A percentile compares a stretch with the other conserved stretches of the same genome.
phyloP scores from a whole-genome alignment of 2,797 vertebrate species.

The Mico argentatus region DNA sequence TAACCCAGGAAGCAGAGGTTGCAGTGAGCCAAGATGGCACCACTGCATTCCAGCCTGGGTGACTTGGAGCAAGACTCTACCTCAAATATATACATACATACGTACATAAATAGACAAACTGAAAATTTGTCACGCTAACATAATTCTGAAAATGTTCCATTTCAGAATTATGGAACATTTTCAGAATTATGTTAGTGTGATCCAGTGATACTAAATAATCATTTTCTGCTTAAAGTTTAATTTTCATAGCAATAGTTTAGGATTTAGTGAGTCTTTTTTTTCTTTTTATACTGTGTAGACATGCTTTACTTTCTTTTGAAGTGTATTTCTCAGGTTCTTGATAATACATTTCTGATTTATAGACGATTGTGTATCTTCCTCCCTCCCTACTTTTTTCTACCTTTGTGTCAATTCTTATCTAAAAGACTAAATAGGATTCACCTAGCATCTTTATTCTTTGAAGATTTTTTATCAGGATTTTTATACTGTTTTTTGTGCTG shows the following conservation, averaged over 20 bases:
- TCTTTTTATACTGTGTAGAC: neutral
- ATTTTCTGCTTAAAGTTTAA: conserved; percentile 5
- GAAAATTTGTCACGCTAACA: no score
- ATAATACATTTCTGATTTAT: neutral
- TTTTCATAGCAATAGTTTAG: neutral
- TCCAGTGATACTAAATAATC: neutral
- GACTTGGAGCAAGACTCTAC: neutral
- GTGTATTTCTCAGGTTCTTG: neutral
- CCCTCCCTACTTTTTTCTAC: neutral
- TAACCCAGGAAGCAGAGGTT: neutral
- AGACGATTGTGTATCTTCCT: neutral
- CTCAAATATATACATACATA: neutral
- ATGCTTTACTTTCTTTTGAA: conserved; percentile 23
- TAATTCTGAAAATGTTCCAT: no score
- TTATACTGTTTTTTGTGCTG: neutral
- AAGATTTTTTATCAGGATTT: neutral
- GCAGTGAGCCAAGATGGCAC: neutral
- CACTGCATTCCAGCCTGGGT: neutral
- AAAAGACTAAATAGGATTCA: neutral
- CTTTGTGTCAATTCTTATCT: neutral
- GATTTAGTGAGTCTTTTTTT: neutral
- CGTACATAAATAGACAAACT: no score
- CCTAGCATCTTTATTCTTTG: neutral
- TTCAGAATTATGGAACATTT: neutral
- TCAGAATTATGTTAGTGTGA: neutral